phyloP scores from a whole-genome alignment of 2,888 invertebrate species.

The Drosophila antonietae region DNA sequence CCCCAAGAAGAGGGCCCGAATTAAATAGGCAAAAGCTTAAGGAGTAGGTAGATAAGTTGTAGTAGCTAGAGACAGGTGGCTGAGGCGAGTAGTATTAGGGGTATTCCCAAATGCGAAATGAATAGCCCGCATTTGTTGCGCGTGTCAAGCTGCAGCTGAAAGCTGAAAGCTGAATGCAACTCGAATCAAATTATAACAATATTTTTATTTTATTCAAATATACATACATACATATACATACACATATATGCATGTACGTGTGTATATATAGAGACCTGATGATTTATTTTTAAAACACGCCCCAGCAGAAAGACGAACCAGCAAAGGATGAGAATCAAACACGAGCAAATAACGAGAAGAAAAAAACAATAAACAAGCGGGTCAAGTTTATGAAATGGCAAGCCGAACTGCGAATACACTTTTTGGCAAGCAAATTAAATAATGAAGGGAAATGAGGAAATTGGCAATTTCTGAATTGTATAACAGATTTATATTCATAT shows the following conservation, averaged over 20 bases:
- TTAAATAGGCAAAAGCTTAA: slow-evolving; percentile 5
- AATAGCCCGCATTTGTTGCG: slow-evolving; percentile 10
- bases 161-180: slow-evolving; percentile 23
- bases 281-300: slow-evolving; percentile 68
- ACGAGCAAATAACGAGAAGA: slow-evolving; percentile 33
- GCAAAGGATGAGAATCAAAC: slow-evolving; percentile 37
- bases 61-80: neutral
- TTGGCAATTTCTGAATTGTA: no score
- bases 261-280: slow-evolving; percentile 16
- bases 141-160: slow-evolving; percentile 42
- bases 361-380: slow-evolving; percentile 21
- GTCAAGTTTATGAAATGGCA: neutral
- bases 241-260: neutral
- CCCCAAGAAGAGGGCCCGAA: neutral
- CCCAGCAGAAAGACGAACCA: slow-evolving; percentile 21
- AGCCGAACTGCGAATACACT: slow-evolving; percentile 7
- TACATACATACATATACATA: neutral
- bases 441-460: neutral
- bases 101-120: slow-evolving; percentile 12
- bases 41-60: neutral
- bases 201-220: slow-evolving; percentile 6
- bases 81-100: neutral
- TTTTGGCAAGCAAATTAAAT: neutral
- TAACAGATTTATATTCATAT: neutral
- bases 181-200: slow-evolving; percentile 34